phyloP scores from a whole-genome alignment of 2,888 invertebrate genomes.

The Caradrina clavipalpis region DNA sequence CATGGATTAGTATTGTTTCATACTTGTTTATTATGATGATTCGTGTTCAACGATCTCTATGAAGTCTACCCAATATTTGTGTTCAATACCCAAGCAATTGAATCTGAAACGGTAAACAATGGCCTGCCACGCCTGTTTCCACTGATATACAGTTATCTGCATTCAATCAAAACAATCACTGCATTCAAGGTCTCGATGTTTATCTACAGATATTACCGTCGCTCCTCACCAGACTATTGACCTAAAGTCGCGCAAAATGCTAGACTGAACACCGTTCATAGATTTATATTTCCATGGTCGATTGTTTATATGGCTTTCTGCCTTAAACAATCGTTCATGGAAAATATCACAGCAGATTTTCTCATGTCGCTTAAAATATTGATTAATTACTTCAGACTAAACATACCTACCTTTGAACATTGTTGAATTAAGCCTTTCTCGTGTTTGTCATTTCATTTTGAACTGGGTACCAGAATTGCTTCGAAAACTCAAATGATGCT shows the following conservation, averaged over 20 bases:
- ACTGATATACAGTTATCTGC: conserved; percentile 46
- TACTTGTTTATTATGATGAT: background rate
- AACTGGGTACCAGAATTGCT: no score
- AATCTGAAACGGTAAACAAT: conserved; percentile 44
- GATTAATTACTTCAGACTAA: no score
- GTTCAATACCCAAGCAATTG: conserved; percentile 16
- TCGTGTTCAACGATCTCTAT: background rate
- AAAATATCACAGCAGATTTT: background rate
- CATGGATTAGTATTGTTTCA: background rate
- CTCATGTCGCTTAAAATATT: no score
- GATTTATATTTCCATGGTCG: background rate
- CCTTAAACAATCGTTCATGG: background rate
- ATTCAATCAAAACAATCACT: conserved; percentile 46
- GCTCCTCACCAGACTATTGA: conserved; percentile 8
- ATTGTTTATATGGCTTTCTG: background rate
- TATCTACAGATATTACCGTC: conserved; percentile 31
- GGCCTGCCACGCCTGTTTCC: conserved; percentile 30
- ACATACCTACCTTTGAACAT: no score
- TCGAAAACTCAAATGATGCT: no score
- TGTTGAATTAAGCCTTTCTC: no score
- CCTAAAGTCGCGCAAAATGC: background rate
- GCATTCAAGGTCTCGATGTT: conserved; percentile 45
- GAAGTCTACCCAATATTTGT: conserved; percentile 15
- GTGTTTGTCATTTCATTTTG: no score
- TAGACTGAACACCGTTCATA: background rate